These are phyloP conservation scores for Nasonia vitripennis DNA, from an alignment of 1,140 invertebrate genomes.

Conservation along the genomic window DNA sequence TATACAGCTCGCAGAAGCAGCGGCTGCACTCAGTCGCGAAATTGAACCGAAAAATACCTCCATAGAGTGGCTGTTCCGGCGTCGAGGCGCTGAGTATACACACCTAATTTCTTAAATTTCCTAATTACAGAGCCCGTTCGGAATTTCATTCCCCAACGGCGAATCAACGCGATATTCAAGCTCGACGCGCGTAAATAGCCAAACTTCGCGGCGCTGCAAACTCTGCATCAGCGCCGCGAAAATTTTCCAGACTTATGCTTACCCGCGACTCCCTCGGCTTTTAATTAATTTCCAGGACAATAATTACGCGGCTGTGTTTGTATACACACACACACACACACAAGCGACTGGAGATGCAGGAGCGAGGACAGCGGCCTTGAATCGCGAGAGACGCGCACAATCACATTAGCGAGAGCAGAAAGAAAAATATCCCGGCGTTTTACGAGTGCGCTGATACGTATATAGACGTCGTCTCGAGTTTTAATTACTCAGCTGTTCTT, in stretches of 20 bases:
- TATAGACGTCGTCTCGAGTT: background rate
- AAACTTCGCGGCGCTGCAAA: background rate
- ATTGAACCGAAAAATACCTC: conserved; percentile 7
- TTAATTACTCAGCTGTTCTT: conserved; percentile 35
- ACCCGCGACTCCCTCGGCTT: background rate
- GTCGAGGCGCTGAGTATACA: background rate
- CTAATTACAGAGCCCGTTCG: conserved; percentile 32
- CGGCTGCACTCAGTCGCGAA: background rate
- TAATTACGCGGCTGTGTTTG: background rate
- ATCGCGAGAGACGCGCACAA: background rate
- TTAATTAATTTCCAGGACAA: conserved; percentile 35
- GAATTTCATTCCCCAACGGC: conserved; percentile 1
- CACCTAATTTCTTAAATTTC: conserved; percentile 41
- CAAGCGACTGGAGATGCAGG: background rate
- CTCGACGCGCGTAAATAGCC: background rate
- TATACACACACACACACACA: background rate
- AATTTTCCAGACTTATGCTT: conserved; percentile 30
- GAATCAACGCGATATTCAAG: conserved; percentile 22
- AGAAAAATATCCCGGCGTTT: background rate
- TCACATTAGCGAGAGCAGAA: background rate
- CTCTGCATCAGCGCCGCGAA: background rate
- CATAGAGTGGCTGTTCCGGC: background rate
- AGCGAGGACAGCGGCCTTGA: background rate
- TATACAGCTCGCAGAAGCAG: background rate
- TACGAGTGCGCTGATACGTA: background rate